Base-by-base conservation (phyloP, 2,797 vertebrate genomes). In the Petrocephalus sullivani region DNA sequence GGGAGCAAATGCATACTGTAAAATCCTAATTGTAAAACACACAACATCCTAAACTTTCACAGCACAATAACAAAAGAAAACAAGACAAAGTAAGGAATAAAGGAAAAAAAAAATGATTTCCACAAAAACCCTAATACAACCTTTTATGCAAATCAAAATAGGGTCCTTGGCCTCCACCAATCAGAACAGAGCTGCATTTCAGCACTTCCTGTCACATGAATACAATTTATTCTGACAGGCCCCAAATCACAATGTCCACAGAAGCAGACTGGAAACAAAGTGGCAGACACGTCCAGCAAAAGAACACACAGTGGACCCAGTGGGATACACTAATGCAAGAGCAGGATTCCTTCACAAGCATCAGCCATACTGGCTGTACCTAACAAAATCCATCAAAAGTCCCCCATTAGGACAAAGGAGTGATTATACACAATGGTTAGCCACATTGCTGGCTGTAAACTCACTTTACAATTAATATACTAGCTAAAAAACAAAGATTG, bases 31-130 rank as follows among this genome's bases (percentile, higher is more conserved):
- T 91, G 90, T 88, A 89, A 91, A 91, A 90, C 92, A 91, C 93
- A 91, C 90, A 92, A 83, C 81, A 87, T 71, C 61, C 90, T 90
- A 89, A 93, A 91, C 92, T 90, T 94, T 94, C 94, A 95, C 93
- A 93, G 89, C 90, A 87, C 92, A 92, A 91, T 87, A 90, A 89
- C 90, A 93, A 88, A 91, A 89, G 88, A 93, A 94, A 94, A 92
- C 75, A 91, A 91, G 89, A 91, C 90, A 85, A 86, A 90, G 53
- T 91, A 89, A 90, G 88, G 58, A 67, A 23, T 28, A 87, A 53
- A 89, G 57, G 28, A 51, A 82, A 21, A 53, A 56, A 57, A 33
- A 12, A 37, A 78, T 51, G 8, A 53, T 53, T 10, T 53, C 53
- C 9, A 53, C 9, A 49, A 86, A 92, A 87, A 57, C 85, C 64